Conservation (phyloP, 92 coral and sea anemone species). For the Paramuricea clavata region DNA sequence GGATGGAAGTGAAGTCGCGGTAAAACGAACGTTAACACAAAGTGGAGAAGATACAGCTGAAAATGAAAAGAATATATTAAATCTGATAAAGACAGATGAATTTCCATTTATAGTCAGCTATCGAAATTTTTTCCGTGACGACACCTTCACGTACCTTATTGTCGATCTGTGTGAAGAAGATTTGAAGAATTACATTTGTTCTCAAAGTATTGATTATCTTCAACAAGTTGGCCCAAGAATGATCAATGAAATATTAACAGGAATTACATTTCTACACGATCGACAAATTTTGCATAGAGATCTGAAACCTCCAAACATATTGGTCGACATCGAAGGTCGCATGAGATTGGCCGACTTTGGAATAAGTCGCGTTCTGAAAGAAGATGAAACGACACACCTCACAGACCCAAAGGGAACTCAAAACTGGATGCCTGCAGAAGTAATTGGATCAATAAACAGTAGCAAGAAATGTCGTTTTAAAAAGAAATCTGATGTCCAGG, state of each 20-base stretch:
- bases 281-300: background rate
- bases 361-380: background rate
- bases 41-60: too few species aligned
- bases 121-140: too few species aligned
- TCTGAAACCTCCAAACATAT: background rate
- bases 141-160: too few species aligned
- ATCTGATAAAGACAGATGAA: too few species aligned
- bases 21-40: too few species aligned
- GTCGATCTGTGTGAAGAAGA: too few species aligned
- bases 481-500: background rate
- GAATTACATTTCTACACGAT: background rate
- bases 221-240: background rate
- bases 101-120: too few species aligned
- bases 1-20: background rate
- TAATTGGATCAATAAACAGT: background rate
- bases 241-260: background rate
- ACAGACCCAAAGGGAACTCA: background rate
- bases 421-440: background rate
- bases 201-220: background rate
- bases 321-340: background rate
- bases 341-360: background rate
- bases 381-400: background rate
- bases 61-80: too few species aligned
- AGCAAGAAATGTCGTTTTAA: background rate
- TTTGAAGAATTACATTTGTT: too few species aligned